These are phyloP conservation scores for Drosophila setosimentum DNA, from an alignment of 2,888 invertebrate genomes.

Conservation along the genomic window DNA sequence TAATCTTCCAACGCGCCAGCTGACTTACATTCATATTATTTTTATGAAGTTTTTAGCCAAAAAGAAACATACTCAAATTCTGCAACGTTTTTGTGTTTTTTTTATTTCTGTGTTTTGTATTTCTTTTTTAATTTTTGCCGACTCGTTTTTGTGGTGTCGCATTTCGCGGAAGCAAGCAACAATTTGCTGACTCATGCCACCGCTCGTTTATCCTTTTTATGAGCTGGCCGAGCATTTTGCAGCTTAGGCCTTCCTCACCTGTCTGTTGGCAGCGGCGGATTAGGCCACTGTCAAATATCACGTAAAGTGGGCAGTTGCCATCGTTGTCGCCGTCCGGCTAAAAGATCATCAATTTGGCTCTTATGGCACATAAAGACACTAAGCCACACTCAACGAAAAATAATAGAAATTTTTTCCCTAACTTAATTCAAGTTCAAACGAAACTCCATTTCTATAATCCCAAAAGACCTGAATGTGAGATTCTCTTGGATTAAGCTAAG, in stretches of 20 bases:
- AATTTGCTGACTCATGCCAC: conserved; percentile 50
- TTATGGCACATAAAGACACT: conserved; percentile 64
- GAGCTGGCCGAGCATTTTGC: conserved; percentile 49
- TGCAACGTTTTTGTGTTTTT: conserved; percentile 54
- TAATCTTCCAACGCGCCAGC: conserved; percentile 62
- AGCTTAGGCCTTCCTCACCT: conserved; percentile 63
- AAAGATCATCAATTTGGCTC: conserved; percentile 74
- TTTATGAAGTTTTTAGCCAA: conserved; percentile 42
- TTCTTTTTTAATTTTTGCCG: conserved; percentile 30
- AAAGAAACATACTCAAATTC: conserved; percentile 46
- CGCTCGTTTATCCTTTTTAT: conserved; percentile 72
- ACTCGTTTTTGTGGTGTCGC: conserved; percentile 56
- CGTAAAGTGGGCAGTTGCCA: conserved; percentile 69
- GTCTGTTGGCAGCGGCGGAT: conserved; percentile 42
- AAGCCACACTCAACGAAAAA: conserved; percentile 3
- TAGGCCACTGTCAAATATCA: conserved; percentile 74
- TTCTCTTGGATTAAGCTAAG: neutral
- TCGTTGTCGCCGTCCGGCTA: conserved; percentile 30
- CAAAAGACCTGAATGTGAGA: neutral
- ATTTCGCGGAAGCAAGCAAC: conserved; percentile 74
- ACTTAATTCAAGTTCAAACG: neutral
- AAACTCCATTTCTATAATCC: neutral
- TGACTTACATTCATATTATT: conserved; percentile 56
- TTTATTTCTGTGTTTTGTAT: conserved; percentile 28
- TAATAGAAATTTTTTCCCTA: neutral